phyloP scores from a whole-genome alignment of 2,113 vertebrate species.

The Dermatemys mawii region DNA sequence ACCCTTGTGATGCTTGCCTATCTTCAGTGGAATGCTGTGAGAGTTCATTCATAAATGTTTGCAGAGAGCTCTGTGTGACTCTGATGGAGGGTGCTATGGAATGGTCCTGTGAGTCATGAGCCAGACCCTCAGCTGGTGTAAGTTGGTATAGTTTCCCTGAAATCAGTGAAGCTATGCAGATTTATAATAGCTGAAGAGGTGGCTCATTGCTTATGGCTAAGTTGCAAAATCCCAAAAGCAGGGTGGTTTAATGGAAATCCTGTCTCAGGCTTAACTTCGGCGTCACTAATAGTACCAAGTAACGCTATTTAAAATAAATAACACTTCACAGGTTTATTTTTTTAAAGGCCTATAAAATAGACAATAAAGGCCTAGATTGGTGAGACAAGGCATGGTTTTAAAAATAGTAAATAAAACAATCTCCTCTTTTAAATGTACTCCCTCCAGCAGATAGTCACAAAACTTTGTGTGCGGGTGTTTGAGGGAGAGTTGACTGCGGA shows the following conservation, averaged over 20 bases:
- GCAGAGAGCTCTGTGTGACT: background rate
- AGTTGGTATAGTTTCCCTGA: background rate
- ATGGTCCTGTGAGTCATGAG: background rate
- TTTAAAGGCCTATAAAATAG: background rate
- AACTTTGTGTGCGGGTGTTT: background rate
- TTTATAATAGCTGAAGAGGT: background rate
- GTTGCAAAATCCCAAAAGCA: background rate
- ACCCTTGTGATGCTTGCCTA: background rate
- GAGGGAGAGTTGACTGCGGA: background rate
- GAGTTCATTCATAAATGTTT: background rate
- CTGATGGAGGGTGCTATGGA: background rate
- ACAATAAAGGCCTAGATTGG: slow-evolving; percentile 4
- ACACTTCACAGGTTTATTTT: background rate
- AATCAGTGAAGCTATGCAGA: background rate
- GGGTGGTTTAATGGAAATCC: background rate
- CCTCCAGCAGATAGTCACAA: background rate
- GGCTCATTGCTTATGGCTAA: background rate
- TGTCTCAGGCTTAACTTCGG: background rate
- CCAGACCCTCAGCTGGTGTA: background rate
- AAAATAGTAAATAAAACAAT: background rate
- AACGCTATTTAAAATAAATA: background rate
- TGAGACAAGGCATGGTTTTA: background rate
- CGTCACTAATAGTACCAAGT: background rate
- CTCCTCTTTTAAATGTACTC: background rate
- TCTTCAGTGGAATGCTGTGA: background rate